phyloP scores from a whole-genome alignment of 2,113 vertebrate genomes.

The Garra rufa region DNA sequence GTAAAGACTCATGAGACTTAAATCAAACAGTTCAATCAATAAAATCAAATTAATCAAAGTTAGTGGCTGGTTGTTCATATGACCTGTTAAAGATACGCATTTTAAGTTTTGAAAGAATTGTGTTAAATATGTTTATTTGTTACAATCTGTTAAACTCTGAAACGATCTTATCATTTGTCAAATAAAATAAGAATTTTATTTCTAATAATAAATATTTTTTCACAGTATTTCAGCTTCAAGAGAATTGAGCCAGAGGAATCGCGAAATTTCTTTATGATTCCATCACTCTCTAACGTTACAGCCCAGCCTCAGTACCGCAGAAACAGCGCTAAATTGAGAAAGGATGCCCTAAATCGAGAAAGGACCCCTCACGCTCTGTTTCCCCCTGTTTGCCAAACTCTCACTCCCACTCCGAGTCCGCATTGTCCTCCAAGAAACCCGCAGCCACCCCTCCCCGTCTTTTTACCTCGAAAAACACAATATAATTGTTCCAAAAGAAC shows the following conservation, averaged over 20 bases:
- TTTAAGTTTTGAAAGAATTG: neutral
- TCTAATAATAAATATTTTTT: neutral
- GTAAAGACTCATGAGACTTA: neutral
- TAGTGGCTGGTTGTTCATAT: neutral
- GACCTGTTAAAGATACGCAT: neutral
- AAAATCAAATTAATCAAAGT: neutral
- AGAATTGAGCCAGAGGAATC: neutral
- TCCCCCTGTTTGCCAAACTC: conserved; percentile 15
- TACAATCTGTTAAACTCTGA: neutral
- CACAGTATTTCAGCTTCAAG: neutral
- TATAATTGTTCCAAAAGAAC: conserved; percentile 53
- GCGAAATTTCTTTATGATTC: neutral
- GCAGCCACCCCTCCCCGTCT: conserved; percentile 57
- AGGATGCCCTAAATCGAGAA: no score
- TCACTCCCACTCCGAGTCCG: conserved; percentile 27
- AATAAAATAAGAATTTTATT: neutral
- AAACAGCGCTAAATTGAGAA: neutral
- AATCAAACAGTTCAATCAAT: neutral
- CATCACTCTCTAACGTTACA: neutral
- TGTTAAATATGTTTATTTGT: neutral
- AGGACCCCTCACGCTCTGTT: conserved; percentile 33
- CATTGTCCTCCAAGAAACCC: conserved; percentile 13
- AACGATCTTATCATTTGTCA: neutral
- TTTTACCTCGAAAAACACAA: conserved; percentile 52
- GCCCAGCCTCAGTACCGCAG: conserved; percentile 9